phyloP scores from a whole-genome alignment of 2,888 invertebrate genomes.

The Drosophila demipolita region DNA sequence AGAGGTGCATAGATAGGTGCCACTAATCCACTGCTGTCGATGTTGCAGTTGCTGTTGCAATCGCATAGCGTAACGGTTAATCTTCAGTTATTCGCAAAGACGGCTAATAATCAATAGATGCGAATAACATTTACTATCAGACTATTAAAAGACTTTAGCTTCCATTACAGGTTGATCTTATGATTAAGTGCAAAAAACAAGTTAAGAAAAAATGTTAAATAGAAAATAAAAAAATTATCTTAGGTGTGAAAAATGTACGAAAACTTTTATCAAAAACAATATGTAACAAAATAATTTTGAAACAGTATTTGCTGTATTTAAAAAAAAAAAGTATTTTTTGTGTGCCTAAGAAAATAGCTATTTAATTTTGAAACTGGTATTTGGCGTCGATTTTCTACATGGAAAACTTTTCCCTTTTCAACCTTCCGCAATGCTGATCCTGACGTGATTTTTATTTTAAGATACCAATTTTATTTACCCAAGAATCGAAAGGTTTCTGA shows the following conservation, averaged over 20 bases:
- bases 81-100: slow-evolving; percentile 12
- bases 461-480: background rate
- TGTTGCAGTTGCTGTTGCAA: slow-evolving; percentile 15
- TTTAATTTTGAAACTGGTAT: background rate
- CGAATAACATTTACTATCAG: background rate
- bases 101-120: slow-evolving; percentile 21
- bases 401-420: background rate
- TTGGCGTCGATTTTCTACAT: background rate
- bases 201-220: background rate
- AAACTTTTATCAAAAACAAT: background rate
- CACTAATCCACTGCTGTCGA: slow-evolving; percentile 35
- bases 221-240: background rate
- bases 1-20: slow-evolving; percentile 42
- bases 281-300: background rate
- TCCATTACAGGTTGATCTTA: background rate
- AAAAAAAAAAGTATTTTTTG: background rate
- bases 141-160: background rate
- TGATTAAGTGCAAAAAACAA: background rate
- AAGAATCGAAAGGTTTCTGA: background rate
- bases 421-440: too few relatives aligned
- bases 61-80: slow-evolving; percentile 9
- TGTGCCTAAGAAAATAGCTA: background rate
- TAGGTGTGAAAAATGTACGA: background rate
- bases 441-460: background rate
- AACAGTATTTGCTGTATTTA: background rate